These are phyloP conservation scores for Piprites chloris DNA, from an alignment of 2,113 vertebrate genomes.

Conservation along the genomic window DNA sequence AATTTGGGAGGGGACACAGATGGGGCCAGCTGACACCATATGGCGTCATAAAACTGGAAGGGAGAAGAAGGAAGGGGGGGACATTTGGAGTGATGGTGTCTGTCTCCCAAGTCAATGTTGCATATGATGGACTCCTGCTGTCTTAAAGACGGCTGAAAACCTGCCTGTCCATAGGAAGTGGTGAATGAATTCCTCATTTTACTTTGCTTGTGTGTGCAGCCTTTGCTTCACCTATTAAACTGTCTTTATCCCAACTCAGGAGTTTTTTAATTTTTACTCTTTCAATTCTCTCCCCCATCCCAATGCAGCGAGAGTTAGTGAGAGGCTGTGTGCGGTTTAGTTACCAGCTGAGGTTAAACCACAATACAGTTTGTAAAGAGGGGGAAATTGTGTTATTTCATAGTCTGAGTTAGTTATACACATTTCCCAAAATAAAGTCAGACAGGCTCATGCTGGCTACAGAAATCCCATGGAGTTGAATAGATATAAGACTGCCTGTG, in stretches of 20 bases:
- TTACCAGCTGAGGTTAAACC: neutral
- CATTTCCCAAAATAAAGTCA: neutral
- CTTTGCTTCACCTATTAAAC: neutral
- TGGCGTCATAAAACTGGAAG: neutral
- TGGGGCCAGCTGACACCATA: neutral
- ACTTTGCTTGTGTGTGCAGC: neutral
- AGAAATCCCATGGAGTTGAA: neutral
- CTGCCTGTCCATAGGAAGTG: neutral
- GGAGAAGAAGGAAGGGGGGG: neutral
- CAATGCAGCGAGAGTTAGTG: rapidly evolving
- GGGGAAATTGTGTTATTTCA: neutral
- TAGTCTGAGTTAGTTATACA: neutral
- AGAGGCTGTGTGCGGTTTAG: neutral
- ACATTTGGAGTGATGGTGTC: neutral
- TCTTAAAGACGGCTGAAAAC: neutral
- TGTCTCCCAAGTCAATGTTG: rapidly evolving
- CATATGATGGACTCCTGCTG: neutral
- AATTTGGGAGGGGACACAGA: neutral
- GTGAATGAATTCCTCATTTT: neutral
- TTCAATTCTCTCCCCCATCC: neutral
- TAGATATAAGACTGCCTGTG: neutral
- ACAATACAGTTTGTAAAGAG: neutral
- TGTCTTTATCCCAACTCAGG: neutral
- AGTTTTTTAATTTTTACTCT: neutral
- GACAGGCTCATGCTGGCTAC: neutral